Evolutionary conservation across 2,888 invertebrate species (phyloP).

Genomic region (Caenorhabditis sp.): DNA sequence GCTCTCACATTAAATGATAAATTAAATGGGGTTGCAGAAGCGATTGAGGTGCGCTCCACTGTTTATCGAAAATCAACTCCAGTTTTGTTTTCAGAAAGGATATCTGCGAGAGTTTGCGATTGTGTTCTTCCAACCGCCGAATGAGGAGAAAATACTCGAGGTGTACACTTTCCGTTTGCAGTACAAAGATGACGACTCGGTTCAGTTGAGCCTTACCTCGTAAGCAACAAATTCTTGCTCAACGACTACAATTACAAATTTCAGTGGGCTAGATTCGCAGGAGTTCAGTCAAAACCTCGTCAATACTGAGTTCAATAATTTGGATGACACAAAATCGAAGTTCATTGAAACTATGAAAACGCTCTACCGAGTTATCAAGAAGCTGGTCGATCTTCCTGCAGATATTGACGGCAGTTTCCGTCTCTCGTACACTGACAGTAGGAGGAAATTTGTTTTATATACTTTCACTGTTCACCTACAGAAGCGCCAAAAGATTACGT

Average conservation of each 20-base stretch:
- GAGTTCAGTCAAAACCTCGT: constrained; percentile 15
- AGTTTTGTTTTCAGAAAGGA: neutral
- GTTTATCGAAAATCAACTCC: neutral
- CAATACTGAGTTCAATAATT: constrained; percentile 8
- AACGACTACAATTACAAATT: neutral
- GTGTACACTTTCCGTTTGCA: constrained; percentile 31
- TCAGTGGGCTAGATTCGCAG: constrained; percentile 6
- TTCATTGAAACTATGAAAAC: constrained; percentile 22
- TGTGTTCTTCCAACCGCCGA: constrained; percentile 32
- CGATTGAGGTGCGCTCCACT: neutral
- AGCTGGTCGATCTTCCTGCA: constrained; percentile 18
- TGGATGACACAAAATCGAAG: neutral
- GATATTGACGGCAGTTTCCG: constrained; percentile 40
- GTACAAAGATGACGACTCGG: constrained; percentile 33
- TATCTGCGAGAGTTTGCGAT: constrained; percentile 41
- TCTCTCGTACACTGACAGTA: constrained; percentile 29
- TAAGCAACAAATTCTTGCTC: neutral
- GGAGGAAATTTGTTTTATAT: too few relatives aligned
- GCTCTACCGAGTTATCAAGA: constrained; percentile 23
- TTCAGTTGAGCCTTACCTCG: neutral
- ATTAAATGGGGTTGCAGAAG: constrained; percentile 14
- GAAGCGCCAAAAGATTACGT: constrained; percentile 36
- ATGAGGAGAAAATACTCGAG: constrained; percentile 43
- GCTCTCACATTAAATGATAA: too few relatives aligned
- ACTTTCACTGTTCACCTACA: too few relatives aligned